Percentiles rank a stretch among this genome's conserved stretches.
phyloP scores from a whole-genome alignment of 1,140 invertebrate species.

The Tetraneura akinire region DNA sequence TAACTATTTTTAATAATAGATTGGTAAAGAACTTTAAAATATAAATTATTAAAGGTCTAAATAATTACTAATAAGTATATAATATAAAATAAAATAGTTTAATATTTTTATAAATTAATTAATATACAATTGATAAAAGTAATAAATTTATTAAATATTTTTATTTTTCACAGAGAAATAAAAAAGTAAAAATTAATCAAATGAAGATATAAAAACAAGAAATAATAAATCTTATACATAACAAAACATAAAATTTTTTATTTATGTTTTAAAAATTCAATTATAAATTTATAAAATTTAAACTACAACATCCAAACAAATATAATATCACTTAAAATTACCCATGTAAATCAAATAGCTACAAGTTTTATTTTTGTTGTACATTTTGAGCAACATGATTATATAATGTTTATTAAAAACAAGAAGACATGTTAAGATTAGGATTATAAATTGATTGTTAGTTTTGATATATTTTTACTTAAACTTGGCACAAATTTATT shows the following conservation, averaged over 20 bases:
- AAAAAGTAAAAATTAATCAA: neutral
- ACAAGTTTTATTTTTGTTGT: neutral
- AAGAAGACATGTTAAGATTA: neutral
- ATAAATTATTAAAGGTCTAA: neutral
- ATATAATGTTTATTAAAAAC: neutral
- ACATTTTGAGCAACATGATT: slow-evolving; percentile 20
- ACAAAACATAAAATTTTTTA: slow-evolving; percentile 27
- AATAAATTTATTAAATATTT: too few species aligned
- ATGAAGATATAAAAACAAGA: neutral
- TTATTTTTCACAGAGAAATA: too few species aligned
- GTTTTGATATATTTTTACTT: neutral
- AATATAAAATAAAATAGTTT: too few species aligned
- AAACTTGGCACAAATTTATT: slow-evolving; percentile 1
- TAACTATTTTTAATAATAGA: neutral
- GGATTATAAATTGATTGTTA: too few species aligned
- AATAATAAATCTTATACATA: neutral
- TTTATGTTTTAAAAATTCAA: neutral
- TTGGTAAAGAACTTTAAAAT: neutral
- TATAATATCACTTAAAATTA: neutral
- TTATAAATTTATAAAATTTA: neutral
- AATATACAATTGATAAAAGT: too few species aligned
- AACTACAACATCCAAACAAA: neutral
- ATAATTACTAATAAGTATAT: neutral
- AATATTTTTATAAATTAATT: too few species aligned
- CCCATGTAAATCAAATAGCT: neutral